phyloP scores from a whole-genome alignment of 2,797 vertebrate species.

The Vireo griseus region DNA sequence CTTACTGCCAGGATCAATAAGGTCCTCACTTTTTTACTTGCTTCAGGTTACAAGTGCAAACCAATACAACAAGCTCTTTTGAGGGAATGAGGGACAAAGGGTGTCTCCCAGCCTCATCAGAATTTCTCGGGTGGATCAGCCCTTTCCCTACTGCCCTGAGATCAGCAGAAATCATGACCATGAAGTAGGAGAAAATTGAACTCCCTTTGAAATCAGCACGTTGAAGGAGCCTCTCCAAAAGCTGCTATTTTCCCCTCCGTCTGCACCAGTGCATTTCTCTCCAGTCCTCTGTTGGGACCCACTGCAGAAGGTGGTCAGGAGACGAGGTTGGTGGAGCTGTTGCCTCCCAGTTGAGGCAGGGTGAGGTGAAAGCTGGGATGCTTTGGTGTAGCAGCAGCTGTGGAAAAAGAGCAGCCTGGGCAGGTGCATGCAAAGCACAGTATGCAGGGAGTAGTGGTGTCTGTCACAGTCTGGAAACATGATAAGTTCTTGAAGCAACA shows the following conservation, averaged over 20 bases:
- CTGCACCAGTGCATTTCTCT: neutral
- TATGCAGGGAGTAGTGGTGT: neutral
- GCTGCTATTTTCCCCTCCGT: neutral
- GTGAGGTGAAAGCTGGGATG: neutral
- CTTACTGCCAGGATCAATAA: neutral
- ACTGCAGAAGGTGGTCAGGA: neutral
- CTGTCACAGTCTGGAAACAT: neutral
- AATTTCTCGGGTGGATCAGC: neutral
- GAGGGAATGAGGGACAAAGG: neutral
- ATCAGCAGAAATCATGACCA: neutral
- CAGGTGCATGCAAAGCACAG: fast-evolving
- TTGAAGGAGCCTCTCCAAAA: neutral
- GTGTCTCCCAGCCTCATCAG: neutral
- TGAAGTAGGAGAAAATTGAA: neutral
- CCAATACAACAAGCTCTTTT: neutral
- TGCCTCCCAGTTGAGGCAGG: fast-evolving
- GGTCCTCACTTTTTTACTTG: neutral
- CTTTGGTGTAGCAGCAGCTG: neutral
- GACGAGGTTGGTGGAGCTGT: fast-evolving
- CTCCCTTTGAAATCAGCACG: neutral
- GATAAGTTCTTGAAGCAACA: neutral
- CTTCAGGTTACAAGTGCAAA: neutral
- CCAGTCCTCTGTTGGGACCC: neutral
- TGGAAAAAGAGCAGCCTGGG: neutral
- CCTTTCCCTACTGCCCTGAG: neutral